Base-by-base conservation (phyloP, 1,140 invertebrate species). In the Zophobas morio region DNA sequence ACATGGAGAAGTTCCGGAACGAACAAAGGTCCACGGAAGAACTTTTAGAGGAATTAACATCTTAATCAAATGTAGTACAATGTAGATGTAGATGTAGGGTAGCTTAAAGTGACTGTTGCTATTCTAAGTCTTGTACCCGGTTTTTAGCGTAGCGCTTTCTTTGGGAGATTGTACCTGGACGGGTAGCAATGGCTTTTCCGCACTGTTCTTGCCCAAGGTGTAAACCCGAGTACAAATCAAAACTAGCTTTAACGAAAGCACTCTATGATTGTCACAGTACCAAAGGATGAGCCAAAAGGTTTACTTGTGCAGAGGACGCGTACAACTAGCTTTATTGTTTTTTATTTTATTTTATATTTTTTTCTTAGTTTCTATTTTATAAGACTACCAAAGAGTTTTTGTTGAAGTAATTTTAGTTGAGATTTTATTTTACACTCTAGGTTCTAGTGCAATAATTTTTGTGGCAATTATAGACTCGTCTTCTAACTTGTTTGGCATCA, bases 11-110 rank as follows among this genome's bases (percentile, higher is more conserved):
- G 75, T 95, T 96, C 79, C 89, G 88, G 78, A 90, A 89, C 57
- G 91, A 94, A 82, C 90, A 93, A 71, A 92, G 92, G 66, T 91
- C 91, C 0, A 92, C 91, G 1, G 94, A 95, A 84, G 93, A 95
- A 78, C 89, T 96, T 63, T 86, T 96, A 63, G 93, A 95, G 83
- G 89, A 94, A 71, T 87, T 95, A 46, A 93, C 93, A 5, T 87
- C 88, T 32, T 89, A 86, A 86, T 77, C 66, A 70, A 47, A 70
- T 36, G 60, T 66, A 66, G 60, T 66, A 66, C 60, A 66, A 66
- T 36, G 35, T 66, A 51, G 49, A 51, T 66, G 33, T 66, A 66
- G 60, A 66, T 3, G 33, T 57, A 66, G 60, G 34, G 60, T 66
- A 66, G 60, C 60, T 66, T 57, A 51, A 51, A 20, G n/a, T 66